Percentiles rank a stretch among this genome's conserved stretches.
Conservation (phyloP, 2,113 vertebrate species). For the Gallinago jamesoni region DNA sequence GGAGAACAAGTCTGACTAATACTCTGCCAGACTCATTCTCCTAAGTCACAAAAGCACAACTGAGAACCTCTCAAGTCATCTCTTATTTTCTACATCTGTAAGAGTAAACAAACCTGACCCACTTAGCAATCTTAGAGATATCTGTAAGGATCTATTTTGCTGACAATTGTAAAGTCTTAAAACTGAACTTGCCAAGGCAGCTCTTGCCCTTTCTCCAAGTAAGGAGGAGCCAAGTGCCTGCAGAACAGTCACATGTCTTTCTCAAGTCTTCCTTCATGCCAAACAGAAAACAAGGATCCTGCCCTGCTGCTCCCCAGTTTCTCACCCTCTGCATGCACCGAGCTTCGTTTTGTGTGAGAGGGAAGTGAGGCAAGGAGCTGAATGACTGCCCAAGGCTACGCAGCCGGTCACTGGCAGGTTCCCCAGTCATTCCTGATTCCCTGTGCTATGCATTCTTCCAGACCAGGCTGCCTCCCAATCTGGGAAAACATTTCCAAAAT, state of each 20-base stretch:
- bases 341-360: background rate
- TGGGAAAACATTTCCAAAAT: conserved; percentile 64
- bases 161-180: background rate
- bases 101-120: background rate
- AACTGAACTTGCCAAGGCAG: background rate
- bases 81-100: background rate
- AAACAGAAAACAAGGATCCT: background rate
- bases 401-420: background rate
- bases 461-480: conserved; percentile 32
- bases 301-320: background rate
- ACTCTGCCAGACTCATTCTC: background rate
- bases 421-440: background rate
- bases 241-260: background rate
- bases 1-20: background rate
- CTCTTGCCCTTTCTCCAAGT: background rate
- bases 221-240: background rate
- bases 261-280: no score
- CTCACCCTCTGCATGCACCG: background rate
- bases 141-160: background rate
- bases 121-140: background rate
- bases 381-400: background rate
- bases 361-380: background rate
- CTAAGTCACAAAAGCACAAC: background rate
- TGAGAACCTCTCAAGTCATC: background rate
- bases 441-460: background rate